Evolutionary conservation across 2,797 vertebrate species (phyloP).

Genomic region (Gymnoscopelus microlampas): DNA sequence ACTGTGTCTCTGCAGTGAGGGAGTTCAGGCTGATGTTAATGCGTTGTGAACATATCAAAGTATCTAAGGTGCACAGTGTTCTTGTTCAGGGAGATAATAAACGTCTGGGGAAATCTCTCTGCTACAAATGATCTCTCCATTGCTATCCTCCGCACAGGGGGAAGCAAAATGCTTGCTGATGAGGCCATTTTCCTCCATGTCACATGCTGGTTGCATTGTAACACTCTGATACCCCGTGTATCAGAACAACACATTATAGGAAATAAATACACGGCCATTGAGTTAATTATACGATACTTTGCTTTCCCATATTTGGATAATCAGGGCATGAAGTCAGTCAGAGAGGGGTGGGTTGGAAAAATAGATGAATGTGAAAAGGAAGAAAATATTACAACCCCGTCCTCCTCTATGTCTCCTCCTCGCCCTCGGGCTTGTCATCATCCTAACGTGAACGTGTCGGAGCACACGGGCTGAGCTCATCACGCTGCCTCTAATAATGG

Average conservation of each 20-base stretch:
- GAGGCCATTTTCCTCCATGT: not conserved
- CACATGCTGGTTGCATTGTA: not conserved
- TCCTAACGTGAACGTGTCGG: slow-evolving; percentile 79
- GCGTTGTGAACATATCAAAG: too few species aligned
- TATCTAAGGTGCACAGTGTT: too few species aligned
- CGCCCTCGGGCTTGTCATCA: slow-evolving; percentile 70
- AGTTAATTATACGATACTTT: slow-evolving; percentile 60
- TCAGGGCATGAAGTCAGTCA: slow-evolving; percentile 73
- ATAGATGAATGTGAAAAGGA: slow-evolving; percentile 35
- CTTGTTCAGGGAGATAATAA: not conserved
- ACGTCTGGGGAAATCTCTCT: not conserved
- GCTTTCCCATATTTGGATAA: slow-evolving; percentile 70
- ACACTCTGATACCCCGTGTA: slow-evolving; percentile 11
- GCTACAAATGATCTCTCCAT: not conserved
- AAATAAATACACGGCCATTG: slow-evolving; percentile 61
- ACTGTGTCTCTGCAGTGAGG: too few species aligned
- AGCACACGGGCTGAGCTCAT: slow-evolving; percentile 59
- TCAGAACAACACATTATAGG: slow-evolving; percentile 41
- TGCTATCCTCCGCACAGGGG: not conserved
- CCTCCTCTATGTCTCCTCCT: slow-evolving; percentile 41
- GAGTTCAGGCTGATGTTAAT: too few species aligned
- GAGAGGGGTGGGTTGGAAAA: slow-evolving; percentile 46
- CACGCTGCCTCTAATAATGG: slow-evolving; percentile 58
- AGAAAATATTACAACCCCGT: slow-evolving; percentile 1
- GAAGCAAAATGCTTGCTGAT: slow-evolving; percentile 12